Conservation (phyloP, 2,797 vertebrate genomes). For the Anableps anableps region DNA sequence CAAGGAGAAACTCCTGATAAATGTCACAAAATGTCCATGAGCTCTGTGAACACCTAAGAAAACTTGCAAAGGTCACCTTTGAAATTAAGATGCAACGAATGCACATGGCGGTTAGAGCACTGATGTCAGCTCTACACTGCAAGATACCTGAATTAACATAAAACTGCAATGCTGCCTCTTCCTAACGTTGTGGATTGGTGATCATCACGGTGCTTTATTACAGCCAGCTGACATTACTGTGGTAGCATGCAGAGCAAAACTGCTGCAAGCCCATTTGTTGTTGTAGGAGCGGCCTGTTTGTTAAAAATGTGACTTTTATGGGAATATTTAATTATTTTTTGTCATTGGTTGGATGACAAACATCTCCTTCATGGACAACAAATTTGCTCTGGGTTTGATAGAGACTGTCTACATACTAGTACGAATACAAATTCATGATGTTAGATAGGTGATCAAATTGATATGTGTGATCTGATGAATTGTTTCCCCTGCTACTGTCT, state of each 20-base stretch:
- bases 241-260: slow-evolving; percentile 60
- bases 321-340: slow-evolving; percentile 63
- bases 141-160: slow-evolving; percentile 79
- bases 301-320: slow-evolving; percentile 69
- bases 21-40: slow-evolving; percentile 41
- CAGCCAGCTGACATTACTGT: slow-evolving; percentile 67
- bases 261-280: slow-evolving; percentile 68
- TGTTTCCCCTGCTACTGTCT: slow-evolving; percentile 20
- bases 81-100: slow-evolving; percentile 64
- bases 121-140: slow-evolving; percentile 61
- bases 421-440: slow-evolving; percentile 19
- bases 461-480: slow-evolving; percentile 17
- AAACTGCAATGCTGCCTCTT: slow-evolving; percentile 73
- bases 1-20: slow-evolving; percentile 52
- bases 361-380: slow-evolving; percentile 41
- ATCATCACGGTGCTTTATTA: slow-evolving; percentile 76
- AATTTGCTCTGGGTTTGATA: slow-evolving; percentile 38
- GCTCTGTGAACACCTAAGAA: slow-evolving; percentile 50
- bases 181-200: slow-evolving; percentile 59
- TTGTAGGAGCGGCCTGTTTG: slow-evolving; percentile 61
- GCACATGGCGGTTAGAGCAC: slow-evolving; percentile 64
- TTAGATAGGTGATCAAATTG: slow-evolving; percentile 40
- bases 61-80: slow-evolving; percentile 74
- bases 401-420: slow-evolving; percentile 42
- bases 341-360: slow-evolving; percentile 54